Evolutionary conservation across 92 coral and sea anemone genomes (phyloP).

Genomic region (Isaurus tuberculatus): DNA sequence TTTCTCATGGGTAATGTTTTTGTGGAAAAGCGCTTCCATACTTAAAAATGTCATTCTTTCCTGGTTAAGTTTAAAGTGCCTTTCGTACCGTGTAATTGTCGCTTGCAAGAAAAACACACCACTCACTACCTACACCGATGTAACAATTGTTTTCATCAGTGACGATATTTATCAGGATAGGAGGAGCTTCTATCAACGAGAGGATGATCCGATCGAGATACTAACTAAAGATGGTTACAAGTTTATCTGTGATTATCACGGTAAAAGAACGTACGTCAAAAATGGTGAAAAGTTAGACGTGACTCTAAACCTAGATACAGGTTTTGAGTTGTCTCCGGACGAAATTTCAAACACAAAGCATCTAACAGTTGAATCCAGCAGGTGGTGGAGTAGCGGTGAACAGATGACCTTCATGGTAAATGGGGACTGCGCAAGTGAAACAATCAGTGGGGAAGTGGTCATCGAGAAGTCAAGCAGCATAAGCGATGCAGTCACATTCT

Average conservation of each 20-base stretch:
- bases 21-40: neutral
- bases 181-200: neutral
- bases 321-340: constrained; percentile 6
- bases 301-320: neutral
- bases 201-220: neutral
- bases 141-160: constrained; percentile 4
- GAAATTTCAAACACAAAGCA: constrained; percentile 5
- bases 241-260: neutral
- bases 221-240: neutral
- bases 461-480: neutral
- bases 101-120: constrained; percentile 13
- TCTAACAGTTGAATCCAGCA: neutral
- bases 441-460: constrained; percentile 7
- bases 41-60: neutral
- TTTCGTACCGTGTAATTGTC: constrained; percentile 1
- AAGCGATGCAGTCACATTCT: neutral
- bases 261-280: neutral
- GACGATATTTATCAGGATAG: constrained; percentile 5
- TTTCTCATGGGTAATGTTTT: neutral
- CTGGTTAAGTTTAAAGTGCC: constrained; percentile 2
- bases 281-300: neutral
- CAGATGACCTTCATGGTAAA: constrained; percentile 10
- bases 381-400: constrained; percentile 24
- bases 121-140: neutral
- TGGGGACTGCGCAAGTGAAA: constrained; percentile 22